Evolutionary conservation across 2,797 vertebrate genomes (phyloP).

Genomic region (Okamejei kenojei): DNA sequence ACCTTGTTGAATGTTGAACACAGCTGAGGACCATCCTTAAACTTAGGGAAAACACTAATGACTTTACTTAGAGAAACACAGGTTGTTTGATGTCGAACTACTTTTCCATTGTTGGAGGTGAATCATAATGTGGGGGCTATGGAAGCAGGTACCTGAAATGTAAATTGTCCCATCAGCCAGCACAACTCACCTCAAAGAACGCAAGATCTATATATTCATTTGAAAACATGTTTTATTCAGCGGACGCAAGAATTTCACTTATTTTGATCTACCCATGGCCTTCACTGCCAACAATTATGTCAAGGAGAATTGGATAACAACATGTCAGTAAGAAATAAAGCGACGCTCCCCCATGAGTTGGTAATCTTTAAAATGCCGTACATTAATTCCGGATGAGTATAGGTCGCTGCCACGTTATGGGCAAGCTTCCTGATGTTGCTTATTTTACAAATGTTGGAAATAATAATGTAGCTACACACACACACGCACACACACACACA

Average conservation of each 20-base stretch:
- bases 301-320: background rate
- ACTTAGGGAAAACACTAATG: background rate
- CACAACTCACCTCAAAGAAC: background rate
- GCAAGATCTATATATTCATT: background rate
- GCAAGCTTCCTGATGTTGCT: background rate
- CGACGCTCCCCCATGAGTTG: background rate
- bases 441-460: background rate
- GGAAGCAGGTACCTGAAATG: background rate
- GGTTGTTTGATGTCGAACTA: background rate
- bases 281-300: conserved; percentile 22
- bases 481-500: too few relatives aligned
- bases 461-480: background rate
- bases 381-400: background rate
- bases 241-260: background rate
- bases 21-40: background rate
- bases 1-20: background rate
- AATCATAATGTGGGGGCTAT: background rate
- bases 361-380: background rate
- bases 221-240: conserved; percentile 18
- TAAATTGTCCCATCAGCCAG: background rate
- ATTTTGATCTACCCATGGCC: background rate
- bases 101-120: background rate
- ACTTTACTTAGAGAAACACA: background rate
- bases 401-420: background rate
- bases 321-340: conserved; percentile 16